phyloP scores from a whole-genome alignment of 2,113 vertebrate genomes.

The Enhydra lutris region DNA sequence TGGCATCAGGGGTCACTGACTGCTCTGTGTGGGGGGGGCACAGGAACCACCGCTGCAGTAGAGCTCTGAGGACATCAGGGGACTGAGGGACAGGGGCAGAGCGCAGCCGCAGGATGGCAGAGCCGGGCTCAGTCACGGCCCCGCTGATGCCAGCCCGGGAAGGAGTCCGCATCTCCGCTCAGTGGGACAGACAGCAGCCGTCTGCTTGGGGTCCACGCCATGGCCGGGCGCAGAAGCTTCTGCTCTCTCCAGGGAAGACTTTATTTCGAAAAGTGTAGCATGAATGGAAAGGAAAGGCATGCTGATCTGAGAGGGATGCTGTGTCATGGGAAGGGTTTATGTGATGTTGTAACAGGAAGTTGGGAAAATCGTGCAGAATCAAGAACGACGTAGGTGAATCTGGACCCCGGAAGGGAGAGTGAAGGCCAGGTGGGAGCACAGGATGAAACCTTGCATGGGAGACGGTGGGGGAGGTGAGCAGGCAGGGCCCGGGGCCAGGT shows the following conservation, averaged over 20 bases:
- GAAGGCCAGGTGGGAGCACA: not conserved
- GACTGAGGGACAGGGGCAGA: not conserved
- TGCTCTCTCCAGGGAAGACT: not conserved
- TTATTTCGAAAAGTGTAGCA: accelerated
- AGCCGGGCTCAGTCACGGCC: no score
- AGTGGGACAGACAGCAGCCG: not conserved
- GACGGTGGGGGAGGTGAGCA: not conserved
- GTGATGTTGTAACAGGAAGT: accelerated
- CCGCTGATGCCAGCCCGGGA: not conserved
- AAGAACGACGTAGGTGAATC: accelerated
- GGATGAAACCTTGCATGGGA: not conserved
- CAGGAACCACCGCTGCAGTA: not conserved
- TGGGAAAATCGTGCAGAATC: accelerated
- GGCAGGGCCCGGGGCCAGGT: not conserved
- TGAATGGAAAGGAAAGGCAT: not conserved
- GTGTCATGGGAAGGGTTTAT: accelerated
- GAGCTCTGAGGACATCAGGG: not conserved
- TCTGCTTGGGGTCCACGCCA: not conserved
- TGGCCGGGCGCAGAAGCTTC: accelerated
- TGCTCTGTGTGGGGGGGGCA: accelerated
- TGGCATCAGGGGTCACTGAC: not conserved
- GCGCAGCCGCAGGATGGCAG: no score
- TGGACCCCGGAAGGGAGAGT: accelerated
- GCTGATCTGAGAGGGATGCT: accelerated
- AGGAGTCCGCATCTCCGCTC: not conserved